Evolutionary conservation across 23 tunicate genomes (phyloP).

Genomic region (Aplidium turbinatum): DNA sequence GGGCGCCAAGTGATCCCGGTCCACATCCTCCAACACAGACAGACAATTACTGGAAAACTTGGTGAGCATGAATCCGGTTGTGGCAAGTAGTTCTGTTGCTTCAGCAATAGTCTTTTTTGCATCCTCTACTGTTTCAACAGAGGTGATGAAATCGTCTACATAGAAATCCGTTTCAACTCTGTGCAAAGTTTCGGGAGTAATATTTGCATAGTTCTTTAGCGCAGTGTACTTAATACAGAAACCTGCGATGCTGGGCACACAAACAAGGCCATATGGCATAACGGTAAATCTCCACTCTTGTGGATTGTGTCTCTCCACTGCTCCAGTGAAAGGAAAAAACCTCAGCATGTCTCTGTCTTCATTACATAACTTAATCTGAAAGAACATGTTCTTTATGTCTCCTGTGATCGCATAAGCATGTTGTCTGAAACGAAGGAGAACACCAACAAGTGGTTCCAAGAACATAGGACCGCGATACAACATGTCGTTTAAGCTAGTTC

Average conservation of each 20-base stretch:
- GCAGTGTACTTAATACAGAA: conserved; percentile 4
- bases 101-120: neutral
- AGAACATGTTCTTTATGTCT: conserved; percentile 12
- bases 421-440: conserved; percentile 1
- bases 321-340: conserved; percentile 15
- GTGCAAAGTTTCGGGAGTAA: neutral
- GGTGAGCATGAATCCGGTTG: conserved; percentile 11
- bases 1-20: neutral
- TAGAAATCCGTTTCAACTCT: neutral
- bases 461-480: conserved; percentile 16
- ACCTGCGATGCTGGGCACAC: conserved; percentile 18
- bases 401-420: neutral
- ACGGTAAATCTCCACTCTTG: conserved; percentile 2
- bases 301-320: neutral
- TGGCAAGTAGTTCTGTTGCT: neutral
- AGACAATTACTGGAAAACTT: conserved; percentile 14
- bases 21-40: neutral
- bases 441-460: conserved; percentile 9
- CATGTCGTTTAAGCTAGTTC: conserved; percentile 5
- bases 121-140: neutral
- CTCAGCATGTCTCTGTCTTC: conserved; percentile 7
- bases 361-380: conserved; percentile 9
- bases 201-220: conserved; percentile 5
- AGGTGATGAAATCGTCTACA: conserved; percentile 17
- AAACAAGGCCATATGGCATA: conserved; percentile 18